Evolutionary conservation across 2,888 invertebrate genomes (phyloP).

Genomic region (Atherix ibis): DNA sequence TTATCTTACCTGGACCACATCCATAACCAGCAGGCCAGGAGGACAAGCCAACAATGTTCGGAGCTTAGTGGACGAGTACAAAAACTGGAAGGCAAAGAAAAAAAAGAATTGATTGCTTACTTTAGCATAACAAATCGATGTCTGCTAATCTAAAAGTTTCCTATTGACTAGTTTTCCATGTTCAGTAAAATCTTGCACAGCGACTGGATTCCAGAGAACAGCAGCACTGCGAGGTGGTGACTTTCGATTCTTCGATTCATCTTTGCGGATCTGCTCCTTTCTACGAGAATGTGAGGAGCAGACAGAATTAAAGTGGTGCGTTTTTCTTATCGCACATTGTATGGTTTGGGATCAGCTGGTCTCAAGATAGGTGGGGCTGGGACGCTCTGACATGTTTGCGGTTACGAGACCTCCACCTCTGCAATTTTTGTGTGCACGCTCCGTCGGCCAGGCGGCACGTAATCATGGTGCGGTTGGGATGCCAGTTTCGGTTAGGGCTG

Average conservation of each 20-base stretch:
- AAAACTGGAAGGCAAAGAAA: too few relatives aligned
- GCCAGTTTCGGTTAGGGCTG: conserved; percentile 2
- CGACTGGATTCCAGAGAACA: background rate
- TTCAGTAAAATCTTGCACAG: background rate
- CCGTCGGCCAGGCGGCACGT: conserved; percentile 1
- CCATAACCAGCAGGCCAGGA: too few relatives aligned
- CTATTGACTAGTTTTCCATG: background rate
- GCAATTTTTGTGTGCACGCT: conserved; percentile 6
- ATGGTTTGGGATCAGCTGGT: conserved; percentile 2
- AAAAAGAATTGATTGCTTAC: conserved; percentile 1
- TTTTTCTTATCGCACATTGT: conserved; percentile 3
- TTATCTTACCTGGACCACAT: too few relatives aligned
- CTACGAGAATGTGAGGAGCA: too few relatives aligned
- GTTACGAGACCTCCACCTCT: conserved; percentile 3
- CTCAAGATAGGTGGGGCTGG: background rate
- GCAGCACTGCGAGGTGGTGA: background rate
- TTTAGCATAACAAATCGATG: conserved; percentile 1
- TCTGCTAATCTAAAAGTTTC: background rate
- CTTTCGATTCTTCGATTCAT: too few relatives aligned
- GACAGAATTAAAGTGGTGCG: too few relatives aligned
- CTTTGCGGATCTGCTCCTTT: too few relatives aligned
- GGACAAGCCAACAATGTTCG: too few relatives aligned
- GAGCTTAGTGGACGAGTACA: too few relatives aligned
- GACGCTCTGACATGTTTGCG: conserved; percentile 1
- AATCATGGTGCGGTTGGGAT: conserved; percentile 1